Evolutionary conservation across 2,888 invertebrate genomes (phyloP), one percentile per base, ranked within the genome.

Genomic region (Troides oblongomaculatus): DNA sequence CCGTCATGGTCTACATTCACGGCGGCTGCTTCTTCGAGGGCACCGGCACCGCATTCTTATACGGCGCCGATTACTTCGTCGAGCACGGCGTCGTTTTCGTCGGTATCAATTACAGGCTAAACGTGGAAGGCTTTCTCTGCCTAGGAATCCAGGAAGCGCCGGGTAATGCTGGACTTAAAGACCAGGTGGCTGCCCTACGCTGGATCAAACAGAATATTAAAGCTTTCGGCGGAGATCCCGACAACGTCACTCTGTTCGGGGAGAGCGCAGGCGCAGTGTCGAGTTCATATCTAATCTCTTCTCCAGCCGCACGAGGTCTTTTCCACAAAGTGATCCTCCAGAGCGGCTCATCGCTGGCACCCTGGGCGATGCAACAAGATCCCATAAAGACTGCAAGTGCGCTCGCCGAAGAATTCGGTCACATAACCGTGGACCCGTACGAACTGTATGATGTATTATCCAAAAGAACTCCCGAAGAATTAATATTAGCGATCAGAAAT

Each of bases 1-100:
- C 95, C 0, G 95, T 95, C 0, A 94, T 95, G 94, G 93, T 95
- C 4, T 95, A 93, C 86, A 89, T 95, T 23, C 95, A 95, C 74
- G 95, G 95, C 3, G 95, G 95, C 0, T 94, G 93, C 72, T 95
- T 94, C 79, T 89, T 93, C 12, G 92, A 93, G 73, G 95, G 95
- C 46, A 93, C 93, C 0, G 94, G 94, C 1, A 92, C 94, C 21
- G 88, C 93, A 0, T 93, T 94, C 73, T 79, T 94, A 0, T 94
- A 94, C 72, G 95, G 95, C 1, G 94, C 94, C 0, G 94, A 94
- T 71, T 94, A 93, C 74, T 85, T 95, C 66, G 91, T 94, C 0
- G 92, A 93, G 65, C 93, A 94, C 74, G 91, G 93, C 71, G 90
- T 95, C 0, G 84, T 95, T 2, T 85, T 94, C 66, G 94, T 95